Conservation (phyloP, 30 jellyfish, hydroid and myxozoan genomes). For the Aurelia aurita region DNA sequence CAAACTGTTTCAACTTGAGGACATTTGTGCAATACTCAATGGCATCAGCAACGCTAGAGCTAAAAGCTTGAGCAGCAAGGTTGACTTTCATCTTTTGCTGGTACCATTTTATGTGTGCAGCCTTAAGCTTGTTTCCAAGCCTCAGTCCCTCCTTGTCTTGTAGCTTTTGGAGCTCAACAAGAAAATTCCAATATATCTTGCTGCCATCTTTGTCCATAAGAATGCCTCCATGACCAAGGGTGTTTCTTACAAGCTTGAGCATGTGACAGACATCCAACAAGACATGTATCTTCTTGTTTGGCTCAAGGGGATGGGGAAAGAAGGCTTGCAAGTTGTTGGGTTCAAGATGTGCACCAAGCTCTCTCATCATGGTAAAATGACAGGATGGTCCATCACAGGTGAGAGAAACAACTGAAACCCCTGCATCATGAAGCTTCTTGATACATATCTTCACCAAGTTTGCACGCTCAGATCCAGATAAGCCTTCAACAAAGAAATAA, state of each 20-base stretch:
- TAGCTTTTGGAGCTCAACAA: slow-evolving; percentile 39
- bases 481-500: slow-evolving; percentile 62
- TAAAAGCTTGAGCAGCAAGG: slow-evolving; percentile 81
- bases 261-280: slow-evolving; percentile 87
- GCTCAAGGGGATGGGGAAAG: slow-evolving; percentile 59
- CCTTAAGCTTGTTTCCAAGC: slow-evolving; percentile 61
- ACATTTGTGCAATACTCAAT: slow-evolving; percentile 31
- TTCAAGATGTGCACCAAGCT: slow-evolving; percentile 47
- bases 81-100: slow-evolving; percentile 78
- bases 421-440: slow-evolving; percentile 33
- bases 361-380: slow-evolving; percentile 57
- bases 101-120: slow-evolving; percentile 54
- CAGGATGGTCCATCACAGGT: slow-evolving; percentile 72
- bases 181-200: slow-evolving; percentile 46
- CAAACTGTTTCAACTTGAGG: slow-evolving; percentile 59
- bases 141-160: slow-evolving; percentile 73
- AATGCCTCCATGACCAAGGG: slow-evolving; percentile 76
- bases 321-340: slow-evolving; percentile 26
- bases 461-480: slow-evolving; percentile 62
- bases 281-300: slow-evolving; percentile 31
- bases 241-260: slow-evolving; percentile 75
- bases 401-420: slow-evolving; percentile 32
- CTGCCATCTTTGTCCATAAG: slow-evolving; percentile 51
- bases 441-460: slow-evolving; percentile 46
- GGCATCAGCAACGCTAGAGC: slow-evolving; percentile 77